Conservation (phyloP, 1,140 invertebrate species). For the Lordiphosa mommai region DNA sequence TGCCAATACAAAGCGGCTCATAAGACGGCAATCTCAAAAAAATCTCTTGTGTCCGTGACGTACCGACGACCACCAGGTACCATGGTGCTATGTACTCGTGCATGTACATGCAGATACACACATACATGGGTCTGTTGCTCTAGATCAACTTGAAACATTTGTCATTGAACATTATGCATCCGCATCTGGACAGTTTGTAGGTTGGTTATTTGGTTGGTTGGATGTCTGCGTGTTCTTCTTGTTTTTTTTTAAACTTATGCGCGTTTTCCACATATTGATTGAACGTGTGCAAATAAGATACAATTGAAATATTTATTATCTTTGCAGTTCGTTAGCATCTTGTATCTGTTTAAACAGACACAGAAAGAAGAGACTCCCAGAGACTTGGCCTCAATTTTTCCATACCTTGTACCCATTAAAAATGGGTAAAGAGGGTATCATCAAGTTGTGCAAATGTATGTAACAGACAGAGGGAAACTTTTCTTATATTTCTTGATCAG, state of each 20-base stretch:
- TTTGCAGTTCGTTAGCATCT: constrained; percentile 79
- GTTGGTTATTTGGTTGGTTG: constrained; percentile 4
- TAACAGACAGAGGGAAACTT: no score
- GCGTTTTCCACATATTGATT: constrained; percentile 71
- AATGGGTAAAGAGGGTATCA: no score
- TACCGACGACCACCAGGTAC: constrained; percentile 7
- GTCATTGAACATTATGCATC: constrained; percentile 60
- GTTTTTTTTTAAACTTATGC: constrained; percentile 23
- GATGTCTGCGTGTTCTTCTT: constrained; percentile 4
- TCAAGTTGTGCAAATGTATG: no score
- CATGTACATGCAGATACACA: background rate
- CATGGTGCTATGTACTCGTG: constrained; percentile 6
- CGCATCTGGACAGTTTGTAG: constrained; percentile 41
- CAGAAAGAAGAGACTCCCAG: background rate
- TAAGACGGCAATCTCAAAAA: constrained; percentile 3
- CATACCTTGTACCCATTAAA: background rate
- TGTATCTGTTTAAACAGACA: constrained; percentile 63
- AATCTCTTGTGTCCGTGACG: constrained; percentile 4
- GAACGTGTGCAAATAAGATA: constrained; percentile 78
- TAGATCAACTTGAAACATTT: constrained; percentile 48
- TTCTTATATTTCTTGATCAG: no score
- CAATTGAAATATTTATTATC: constrained; percentile 79
- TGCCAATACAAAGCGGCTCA: constrained; percentile 59
- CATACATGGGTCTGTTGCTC: constrained; percentile 31
- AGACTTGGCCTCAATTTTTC: background rate